These are phyloP conservation scores for Chrosomus eos DNA, from an alignment of 2,797 vertebrate genomes.

Conservation along the genomic window DNA sequence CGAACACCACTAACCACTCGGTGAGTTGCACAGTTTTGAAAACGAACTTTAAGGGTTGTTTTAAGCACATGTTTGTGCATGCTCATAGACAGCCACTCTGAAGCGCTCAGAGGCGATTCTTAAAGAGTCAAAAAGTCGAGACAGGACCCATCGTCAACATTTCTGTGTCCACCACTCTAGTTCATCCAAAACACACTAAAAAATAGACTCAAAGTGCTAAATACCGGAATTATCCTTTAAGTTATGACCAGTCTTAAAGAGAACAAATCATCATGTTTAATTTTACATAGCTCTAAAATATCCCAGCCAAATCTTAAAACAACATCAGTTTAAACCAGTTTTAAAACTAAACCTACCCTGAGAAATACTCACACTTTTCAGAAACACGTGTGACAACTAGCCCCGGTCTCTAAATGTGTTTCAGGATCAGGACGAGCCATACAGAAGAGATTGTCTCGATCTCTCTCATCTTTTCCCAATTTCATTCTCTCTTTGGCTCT, in stretches of 20 bases:
- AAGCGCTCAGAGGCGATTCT: too few relatives aligned
- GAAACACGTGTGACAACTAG: not conserved
- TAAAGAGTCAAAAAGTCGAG: too few relatives aligned
- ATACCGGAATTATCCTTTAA: too few relatives aligned
- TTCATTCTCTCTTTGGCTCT: slow-evolving; percentile 36
- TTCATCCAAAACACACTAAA: too few relatives aligned
- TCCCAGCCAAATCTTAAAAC: not conserved
- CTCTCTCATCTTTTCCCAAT: slow-evolving; percentile 26
- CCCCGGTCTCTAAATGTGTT: not conserved
- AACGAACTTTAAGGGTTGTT: too few relatives aligned
- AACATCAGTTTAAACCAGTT: not conserved
- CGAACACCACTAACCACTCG: too few relatives aligned
- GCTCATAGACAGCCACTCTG: too few relatives aligned
- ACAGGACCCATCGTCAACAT: too few relatives aligned
- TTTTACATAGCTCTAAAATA: not conserved
- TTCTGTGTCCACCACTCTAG: too few relatives aligned
- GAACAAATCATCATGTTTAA: not conserved
- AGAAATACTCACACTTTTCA: not conserved
- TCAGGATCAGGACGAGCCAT: not conserved
- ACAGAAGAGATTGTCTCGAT: slow-evolving; percentile 11
- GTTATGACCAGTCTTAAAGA: not conserved
- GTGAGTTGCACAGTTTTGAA: too few relatives aligned
- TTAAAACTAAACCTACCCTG: not conserved
- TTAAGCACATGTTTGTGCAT: too few relatives aligned
- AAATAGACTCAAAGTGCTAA: too few relatives aligned